These are phyloP conservation scores for Brachyhypopomus gauderio DNA, from an alignment of 2,113 vertebrate species.

Conservation along the genomic window DNA sequence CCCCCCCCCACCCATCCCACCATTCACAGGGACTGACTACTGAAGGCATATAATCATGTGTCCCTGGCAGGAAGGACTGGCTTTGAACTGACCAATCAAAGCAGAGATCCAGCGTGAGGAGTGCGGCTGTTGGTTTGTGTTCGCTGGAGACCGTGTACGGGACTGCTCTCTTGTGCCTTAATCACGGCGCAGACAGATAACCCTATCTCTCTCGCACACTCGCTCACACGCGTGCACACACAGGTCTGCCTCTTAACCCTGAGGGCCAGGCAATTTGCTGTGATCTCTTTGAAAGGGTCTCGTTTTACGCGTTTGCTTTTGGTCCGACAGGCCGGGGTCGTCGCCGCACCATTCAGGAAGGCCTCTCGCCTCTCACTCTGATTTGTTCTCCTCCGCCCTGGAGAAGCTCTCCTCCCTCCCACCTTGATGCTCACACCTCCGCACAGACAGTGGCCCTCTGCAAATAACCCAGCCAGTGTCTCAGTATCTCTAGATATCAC, in stretches of 20 bases:
- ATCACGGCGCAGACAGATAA: constrained; percentile 70
- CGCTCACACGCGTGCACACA: constrained; percentile 22
- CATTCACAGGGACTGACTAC: constrained; percentile 38
- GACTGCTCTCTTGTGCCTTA: constrained; percentile 50
- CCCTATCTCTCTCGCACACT: constrained; percentile 57
- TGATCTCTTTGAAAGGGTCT: constrained; percentile 67
- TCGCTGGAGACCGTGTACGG: not conserved
- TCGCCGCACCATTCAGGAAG: constrained; percentile 50
- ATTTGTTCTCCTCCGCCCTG: constrained; percentile 61
- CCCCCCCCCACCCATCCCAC: too few relatives aligned
- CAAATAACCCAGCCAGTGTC: constrained; percentile 55
- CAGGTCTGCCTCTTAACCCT: constrained; percentile 20
- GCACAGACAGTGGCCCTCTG: constrained; percentile 51
- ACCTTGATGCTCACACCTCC: constrained; percentile 51
- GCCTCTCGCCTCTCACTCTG: constrained; percentile 62
- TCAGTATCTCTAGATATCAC: constrained; percentile 52
- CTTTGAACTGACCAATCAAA: constrained; percentile 65
- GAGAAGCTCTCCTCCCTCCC: constrained; percentile 64
- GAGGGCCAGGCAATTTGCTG: constrained; percentile 62
- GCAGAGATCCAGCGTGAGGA: constrained; percentile 51
- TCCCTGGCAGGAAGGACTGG: constrained; percentile 52
- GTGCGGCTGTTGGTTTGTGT: constrained; percentile 53
- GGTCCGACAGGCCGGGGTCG: constrained; percentile 70
- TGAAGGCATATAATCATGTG: constrained; percentile 59
- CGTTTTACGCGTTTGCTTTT: constrained; percentile 73